A percentile compares a stretch with the other conserved stretches of the same genome.
These are phyloP conservation scores for Beaufortia kweichowensis DNA, from an alignment of 2,113 vertebrate genomes.

Conservation along the genomic window DNA sequence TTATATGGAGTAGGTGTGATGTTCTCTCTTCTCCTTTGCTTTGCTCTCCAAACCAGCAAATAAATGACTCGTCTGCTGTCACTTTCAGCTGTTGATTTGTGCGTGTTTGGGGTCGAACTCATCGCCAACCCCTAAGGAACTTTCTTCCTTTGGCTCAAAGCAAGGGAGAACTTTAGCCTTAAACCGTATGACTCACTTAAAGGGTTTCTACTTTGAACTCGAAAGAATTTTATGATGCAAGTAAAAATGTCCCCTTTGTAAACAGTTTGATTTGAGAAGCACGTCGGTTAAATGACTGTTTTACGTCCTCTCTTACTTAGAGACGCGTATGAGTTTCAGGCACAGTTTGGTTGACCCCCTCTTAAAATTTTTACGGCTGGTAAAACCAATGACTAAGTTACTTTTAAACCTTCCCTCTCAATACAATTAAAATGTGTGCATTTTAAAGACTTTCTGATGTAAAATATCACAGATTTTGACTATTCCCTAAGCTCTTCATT, in stretches of 20 bases:
- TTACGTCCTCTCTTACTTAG: slow-evolving; percentile 51
- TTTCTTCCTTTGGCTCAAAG: slow-evolving; percentile 56
- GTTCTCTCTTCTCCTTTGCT: slow-evolving; percentile 40
- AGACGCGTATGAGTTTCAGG: slow-evolving; percentile 53
- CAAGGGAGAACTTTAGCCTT: slow-evolving; percentile 55
- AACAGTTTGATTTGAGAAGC: slow-evolving; percentile 60
- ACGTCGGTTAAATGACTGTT: slow-evolving; percentile 56
- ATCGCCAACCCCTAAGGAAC: slow-evolving; percentile 60
- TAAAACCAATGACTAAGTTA: slow-evolving; percentile 41
- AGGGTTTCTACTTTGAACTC: slow-evolving; percentile 58
- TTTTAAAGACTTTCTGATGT: not conserved
- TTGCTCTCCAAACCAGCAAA: slow-evolving; percentile 34
- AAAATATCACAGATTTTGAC: slow-evolving; percentile 5
- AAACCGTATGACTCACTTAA: slow-evolving; percentile 58
- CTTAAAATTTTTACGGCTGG: slow-evolving; percentile 52
- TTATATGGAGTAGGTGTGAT: slow-evolving; percentile 65
- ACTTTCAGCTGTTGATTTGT: slow-evolving; percentile 62
- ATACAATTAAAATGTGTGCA: not conserved
- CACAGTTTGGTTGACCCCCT: slow-evolving; percentile 55
- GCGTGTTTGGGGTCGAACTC: slow-evolving; percentile 29
- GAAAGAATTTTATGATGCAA: slow-evolving; percentile 62
- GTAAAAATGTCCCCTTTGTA: slow-evolving; percentile 60
- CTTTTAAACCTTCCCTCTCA: slow-evolving; percentile 22
- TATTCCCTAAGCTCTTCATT: slow-evolving; percentile 56
- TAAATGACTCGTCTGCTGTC: slow-evolving; percentile 48